Evolutionary conservation across 2,797 vertebrate species (phyloP).

Genomic region (Acrocephalus scirpaceus): DNA sequence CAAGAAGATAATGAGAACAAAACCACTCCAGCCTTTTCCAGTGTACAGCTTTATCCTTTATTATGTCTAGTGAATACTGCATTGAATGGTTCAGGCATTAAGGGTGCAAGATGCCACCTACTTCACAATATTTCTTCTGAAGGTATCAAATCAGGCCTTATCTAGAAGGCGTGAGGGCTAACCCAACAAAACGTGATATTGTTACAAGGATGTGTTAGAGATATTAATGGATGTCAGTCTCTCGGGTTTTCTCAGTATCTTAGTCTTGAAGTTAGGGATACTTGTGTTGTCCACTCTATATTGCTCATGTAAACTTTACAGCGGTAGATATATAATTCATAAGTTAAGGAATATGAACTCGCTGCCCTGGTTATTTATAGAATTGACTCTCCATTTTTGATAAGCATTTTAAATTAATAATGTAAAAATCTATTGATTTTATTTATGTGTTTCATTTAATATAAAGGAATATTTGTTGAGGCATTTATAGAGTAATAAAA

Average conservation of each 20-base stretch:
- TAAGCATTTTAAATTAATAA: constrained; percentile 61
- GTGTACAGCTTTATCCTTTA: neutral
- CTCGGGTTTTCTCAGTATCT: neutral
- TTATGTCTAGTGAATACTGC: neutral
- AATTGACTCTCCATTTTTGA: neutral
- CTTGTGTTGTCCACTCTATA: neutral
- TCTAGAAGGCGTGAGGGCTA: neutral
- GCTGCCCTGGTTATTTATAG: constrained; percentile 40
- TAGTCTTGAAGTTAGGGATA: neutral
- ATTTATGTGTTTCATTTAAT: constrained; percentile 50
- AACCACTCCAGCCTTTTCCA: neutral
- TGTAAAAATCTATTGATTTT: constrained; percentile 58
- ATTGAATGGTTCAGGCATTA: neutral
- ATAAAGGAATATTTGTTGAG: constrained; percentile 11
- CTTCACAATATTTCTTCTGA: neutral
- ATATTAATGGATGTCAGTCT: neutral
- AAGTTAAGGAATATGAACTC: constrained; percentile 10
- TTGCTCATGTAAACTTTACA: neutral
- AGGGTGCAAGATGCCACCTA: neutral
- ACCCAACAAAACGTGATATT: neutral
- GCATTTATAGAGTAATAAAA: constrained; percentile 30
- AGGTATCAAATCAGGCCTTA: neutral
- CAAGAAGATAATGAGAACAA: neutral
- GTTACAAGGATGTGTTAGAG: neutral
- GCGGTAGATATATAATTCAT: constrained; percentile 45